Evolutionary conservation across 2,797 vertebrate species (phyloP).

Genomic region (Eutrigla gurnardus): DNA sequence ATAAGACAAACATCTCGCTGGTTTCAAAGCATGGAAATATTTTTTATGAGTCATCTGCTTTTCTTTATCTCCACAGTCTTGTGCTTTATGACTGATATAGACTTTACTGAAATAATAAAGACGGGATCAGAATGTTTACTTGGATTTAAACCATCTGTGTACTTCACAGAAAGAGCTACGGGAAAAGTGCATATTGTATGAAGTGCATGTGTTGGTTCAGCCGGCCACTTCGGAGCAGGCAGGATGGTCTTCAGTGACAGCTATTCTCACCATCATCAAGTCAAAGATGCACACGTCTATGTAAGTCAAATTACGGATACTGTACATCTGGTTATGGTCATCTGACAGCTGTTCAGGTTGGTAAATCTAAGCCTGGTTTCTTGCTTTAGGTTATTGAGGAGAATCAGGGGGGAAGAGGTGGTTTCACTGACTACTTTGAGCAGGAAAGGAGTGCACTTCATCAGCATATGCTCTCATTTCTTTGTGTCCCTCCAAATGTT

Average conservation of each 20-base stretch:
- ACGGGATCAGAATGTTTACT: neutral
- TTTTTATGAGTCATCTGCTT: neutral
- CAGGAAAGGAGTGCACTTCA: slow-evolving; percentile 2
- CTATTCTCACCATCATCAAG: neutral
- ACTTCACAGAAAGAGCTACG: neutral
- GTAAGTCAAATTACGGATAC: neutral
- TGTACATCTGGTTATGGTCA: neutral
- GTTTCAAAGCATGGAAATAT: neutral
- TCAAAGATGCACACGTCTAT: slow-evolving; percentile 6
- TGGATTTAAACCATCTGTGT: neutral
- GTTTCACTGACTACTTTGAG: neutral
- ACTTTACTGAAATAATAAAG: neutral
- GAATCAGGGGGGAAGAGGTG: neutral
- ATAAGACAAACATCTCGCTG: neutral
- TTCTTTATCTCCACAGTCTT: neutral
- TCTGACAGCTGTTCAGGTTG: slow-evolving; percentile 3
- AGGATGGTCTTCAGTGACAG: neutral
- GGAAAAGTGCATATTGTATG: neutral
- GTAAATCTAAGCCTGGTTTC: slow-evolving; percentile 1
- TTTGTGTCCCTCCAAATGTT: slow-evolving; percentile 6
- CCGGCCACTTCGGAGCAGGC: neutral
- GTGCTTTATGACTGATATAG: neutral
- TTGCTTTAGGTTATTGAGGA: slow-evolving; percentile 3
- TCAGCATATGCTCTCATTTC: neutral
- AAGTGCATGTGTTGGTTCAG: neutral